Percentiles rank a stretch among this genome's conserved stretches.
These are phyloP conservation scores for Limnephilus lunatus DNA, from an alignment of 2,888 invertebrate species.

Conservation along the genomic window DNA sequence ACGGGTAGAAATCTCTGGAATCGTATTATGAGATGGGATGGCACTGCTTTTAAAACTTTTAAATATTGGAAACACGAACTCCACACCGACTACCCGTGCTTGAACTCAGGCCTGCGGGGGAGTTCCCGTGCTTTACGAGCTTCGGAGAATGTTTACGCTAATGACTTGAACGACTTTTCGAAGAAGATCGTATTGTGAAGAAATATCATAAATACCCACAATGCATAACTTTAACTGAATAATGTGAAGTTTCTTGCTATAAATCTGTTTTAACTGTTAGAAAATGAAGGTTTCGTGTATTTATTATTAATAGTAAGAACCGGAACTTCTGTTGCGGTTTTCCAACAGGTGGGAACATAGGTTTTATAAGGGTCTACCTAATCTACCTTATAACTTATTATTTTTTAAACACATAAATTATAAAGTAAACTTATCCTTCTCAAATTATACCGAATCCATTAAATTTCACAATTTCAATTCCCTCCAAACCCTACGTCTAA, in stretches of 20 bases:
- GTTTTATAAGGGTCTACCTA: too few species aligned
- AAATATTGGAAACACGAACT: conserved; percentile 2
- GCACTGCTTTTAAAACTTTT: conserved; percentile 25
- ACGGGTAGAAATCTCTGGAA: conserved; percentile 2
- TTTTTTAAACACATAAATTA: too few species aligned
- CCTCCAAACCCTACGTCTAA: too few species aligned
- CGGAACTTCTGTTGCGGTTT: neutral
- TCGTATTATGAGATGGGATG: conserved; percentile 22
- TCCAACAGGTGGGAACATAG: too few species aligned
- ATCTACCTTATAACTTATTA: too few species aligned
- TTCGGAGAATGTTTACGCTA: neutral
- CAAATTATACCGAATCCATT: too few species aligned
- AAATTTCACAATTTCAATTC: too few species aligned
- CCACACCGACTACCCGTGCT: neutral
- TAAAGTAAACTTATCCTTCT: too few species aligned
- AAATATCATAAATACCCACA: neutral
- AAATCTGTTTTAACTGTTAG: neutral
- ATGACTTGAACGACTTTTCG: neutral
- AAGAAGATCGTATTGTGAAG: neutral
- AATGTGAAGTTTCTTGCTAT: neutral
- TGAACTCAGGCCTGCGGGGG: neutral
- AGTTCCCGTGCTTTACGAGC: neutral
- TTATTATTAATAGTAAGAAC: neutral
- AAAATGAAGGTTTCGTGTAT: neutral
- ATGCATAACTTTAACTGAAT: neutral